phyloP scores from a whole-genome alignment of 2,797 vertebrate genomes.

The Xenopus petersii region DNA sequence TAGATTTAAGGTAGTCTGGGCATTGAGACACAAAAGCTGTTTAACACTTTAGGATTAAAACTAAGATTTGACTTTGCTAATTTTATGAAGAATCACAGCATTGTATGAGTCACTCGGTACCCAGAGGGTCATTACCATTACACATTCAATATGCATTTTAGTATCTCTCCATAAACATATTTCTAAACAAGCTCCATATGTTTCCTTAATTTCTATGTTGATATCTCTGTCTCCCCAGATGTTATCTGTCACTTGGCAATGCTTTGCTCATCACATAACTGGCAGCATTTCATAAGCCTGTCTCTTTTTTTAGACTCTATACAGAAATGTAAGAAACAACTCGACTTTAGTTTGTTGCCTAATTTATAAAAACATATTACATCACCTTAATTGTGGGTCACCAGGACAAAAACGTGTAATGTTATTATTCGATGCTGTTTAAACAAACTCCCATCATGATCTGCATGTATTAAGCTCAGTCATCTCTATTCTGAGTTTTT shows the following conservation, averaged over 20 bases:
- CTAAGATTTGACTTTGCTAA: constrained; percentile 37
- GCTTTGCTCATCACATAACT: constrained; percentile 38
- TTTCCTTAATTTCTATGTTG: constrained; percentile 43
- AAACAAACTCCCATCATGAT: no score
- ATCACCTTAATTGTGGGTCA: no score
- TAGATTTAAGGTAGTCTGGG: constrained; percentile 26
- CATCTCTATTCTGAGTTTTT: no score
- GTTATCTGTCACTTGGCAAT: constrained; percentile 35
- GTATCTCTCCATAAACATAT: constrained; percentile 31
- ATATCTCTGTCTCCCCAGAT: constrained; percentile 40
- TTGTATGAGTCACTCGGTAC: constrained; percentile 30
- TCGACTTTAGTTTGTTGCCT: no score
- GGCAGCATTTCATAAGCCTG: constrained; percentile 31
- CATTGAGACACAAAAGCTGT: constrained; percentile 36
- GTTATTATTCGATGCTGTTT: no score
- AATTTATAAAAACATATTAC: no score
- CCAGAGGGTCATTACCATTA: constrained; percentile 37
- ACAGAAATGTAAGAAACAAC: no score
- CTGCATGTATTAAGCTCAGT: no score
- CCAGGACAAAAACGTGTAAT: no score
- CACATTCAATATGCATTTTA: constrained; percentile 33
- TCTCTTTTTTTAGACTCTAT: constrained; percentile 2
- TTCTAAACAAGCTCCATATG: constrained; percentile 41
- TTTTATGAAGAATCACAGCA: constrained; percentile 21
- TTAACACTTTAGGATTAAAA: constrained; percentile 31